Conservation (phyloP, 2,113 vertebrate species). For the Oncorhynchus mykiss region DNA sequence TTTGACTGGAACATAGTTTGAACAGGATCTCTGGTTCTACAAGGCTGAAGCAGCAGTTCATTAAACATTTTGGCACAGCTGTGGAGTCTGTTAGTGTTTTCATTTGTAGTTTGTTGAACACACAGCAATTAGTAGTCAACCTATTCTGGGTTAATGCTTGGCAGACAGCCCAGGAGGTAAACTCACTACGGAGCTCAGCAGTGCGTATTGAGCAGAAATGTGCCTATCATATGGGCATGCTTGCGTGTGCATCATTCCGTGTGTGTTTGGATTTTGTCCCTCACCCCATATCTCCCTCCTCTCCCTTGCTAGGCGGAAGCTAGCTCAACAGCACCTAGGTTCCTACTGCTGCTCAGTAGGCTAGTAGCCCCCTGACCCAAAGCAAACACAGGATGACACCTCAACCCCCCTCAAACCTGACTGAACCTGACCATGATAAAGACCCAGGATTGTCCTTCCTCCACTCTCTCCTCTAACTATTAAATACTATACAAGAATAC, state of each 20-base stretch:
- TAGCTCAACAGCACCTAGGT: too few species aligned
- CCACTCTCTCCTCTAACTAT: too few species aligned
- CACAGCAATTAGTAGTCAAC: constrained; percentile 33
- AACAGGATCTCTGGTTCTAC: neutral
- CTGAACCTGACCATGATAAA: too few species aligned
- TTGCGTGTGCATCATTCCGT: neutral
- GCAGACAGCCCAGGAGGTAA: neutral
- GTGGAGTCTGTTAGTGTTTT: constrained; percentile 24
- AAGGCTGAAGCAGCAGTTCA: neutral
- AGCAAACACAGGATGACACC: too few species aligned
- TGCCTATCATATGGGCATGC: neutral
- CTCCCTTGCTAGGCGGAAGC: too few species aligned
- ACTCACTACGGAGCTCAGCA: neutral
- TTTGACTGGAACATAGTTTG: neutral
- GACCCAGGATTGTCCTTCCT: too few species aligned
- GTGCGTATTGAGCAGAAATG: neutral
- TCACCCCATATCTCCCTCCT: too few species aligned
- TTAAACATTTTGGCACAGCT: constrained; percentile 6
- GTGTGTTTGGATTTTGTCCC: neutral
- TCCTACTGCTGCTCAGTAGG: too few species aligned
- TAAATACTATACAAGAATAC: too few species aligned
- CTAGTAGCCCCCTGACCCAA: too few species aligned
- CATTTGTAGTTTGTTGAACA: constrained; percentile 31
- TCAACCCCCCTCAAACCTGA: too few species aligned
- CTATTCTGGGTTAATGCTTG: constrained; percentile 43